Evolutionary conservation across 2,888 invertebrate genomes (phyloP).

Genomic region (Cheiracanthium punctorium): DNA sequence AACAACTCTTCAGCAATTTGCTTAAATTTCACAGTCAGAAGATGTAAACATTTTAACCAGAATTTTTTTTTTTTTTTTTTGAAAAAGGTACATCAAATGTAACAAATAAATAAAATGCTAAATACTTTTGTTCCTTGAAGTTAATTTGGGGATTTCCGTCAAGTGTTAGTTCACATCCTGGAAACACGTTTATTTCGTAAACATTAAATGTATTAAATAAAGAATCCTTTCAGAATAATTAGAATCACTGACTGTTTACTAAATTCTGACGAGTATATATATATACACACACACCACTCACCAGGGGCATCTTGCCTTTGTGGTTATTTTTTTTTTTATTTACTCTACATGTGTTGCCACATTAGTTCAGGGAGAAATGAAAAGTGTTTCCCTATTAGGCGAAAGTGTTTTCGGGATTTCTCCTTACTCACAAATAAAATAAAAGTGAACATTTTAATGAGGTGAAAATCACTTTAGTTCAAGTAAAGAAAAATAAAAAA

Average conservation of each 20-base stretch:
- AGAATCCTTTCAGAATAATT: conserved; percentile 1
- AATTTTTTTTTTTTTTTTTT: no score
- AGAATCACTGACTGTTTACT: not conserved
- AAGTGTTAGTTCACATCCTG: not conserved
- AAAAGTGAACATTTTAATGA: not conserved
- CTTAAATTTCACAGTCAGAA: no score
- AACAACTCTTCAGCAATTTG: no score
- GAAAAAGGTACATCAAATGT: no score
- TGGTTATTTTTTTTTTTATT: not conserved
- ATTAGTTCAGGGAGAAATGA: not conserved
- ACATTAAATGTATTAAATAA: not conserved
- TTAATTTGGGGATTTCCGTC: not conserved
- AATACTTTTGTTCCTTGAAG: not conserved
- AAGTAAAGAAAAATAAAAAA: no score
- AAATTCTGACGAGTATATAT: not conserved
- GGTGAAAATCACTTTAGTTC: not conserved
- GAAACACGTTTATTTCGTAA: not conserved
- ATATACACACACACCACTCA: no score
- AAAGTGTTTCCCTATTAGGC: not conserved
- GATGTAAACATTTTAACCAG: no score
- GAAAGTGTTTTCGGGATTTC: not conserved
- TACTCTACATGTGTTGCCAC: not conserved
- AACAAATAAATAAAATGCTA: no score
- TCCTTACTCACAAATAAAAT: not conserved
- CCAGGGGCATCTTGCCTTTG: no score